phyloP scores from a whole-genome alignment of 2,113 vertebrate species.

The Noctilio leporinus region DNA sequence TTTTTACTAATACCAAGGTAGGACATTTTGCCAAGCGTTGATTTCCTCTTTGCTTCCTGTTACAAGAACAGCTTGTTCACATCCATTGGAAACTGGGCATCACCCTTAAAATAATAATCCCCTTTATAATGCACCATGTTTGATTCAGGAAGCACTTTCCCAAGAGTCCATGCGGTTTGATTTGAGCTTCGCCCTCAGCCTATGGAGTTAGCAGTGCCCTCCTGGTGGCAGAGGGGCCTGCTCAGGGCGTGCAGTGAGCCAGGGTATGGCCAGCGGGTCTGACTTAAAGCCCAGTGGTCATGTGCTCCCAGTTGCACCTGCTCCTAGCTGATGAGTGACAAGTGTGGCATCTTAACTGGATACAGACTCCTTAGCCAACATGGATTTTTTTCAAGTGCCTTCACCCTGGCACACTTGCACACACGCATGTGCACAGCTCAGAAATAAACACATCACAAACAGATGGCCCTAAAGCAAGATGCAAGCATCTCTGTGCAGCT shows the following conservation, averaged over 20 bases:
- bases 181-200: neutral
- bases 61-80: neutral
- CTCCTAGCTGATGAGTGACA: neutral
- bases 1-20: neutral
- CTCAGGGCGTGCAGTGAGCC: too few relatives aligned
- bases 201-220: fast-evolving
- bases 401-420: fast-evolving
- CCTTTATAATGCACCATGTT: neutral
- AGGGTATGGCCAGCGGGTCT: neutral
- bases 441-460: neutral
- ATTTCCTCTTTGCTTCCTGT: conserved; percentile 27
- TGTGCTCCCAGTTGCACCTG: neutral
- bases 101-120: neutral
- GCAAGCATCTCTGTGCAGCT: neutral
- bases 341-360: too few relatives aligned
- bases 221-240: neutral
- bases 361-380: neutral
- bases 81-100: conserved; percentile 17
- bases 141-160: neutral
- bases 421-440: neutral
- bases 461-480: neutral
- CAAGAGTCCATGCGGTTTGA: too few relatives aligned
- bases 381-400: neutral
- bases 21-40: neutral
- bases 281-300: neutral